A percentile compares a stretch with the other conserved stretches of the same genome.
Conservation (phyloP, 2,113 vertebrate species). For the Myiozetetes cayanensis region DNA sequence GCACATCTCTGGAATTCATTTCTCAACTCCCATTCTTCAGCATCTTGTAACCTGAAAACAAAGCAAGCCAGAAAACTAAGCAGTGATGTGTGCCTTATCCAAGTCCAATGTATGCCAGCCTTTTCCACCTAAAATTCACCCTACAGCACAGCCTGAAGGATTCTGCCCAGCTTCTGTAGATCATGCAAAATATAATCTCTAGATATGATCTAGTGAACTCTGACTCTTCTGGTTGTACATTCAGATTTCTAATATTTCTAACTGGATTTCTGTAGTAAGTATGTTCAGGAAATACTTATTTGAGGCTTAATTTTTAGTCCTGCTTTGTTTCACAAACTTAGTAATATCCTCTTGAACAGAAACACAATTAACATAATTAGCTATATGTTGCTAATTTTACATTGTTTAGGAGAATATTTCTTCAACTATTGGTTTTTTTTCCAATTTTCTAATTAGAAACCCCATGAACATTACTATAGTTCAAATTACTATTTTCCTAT, state of each 20-base stretch:
- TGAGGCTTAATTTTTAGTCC: background rate
- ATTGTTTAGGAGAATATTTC: background rate
- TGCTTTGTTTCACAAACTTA: background rate
- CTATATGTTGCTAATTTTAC: background rate
- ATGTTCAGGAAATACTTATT: background rate
- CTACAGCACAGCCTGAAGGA: background rate
- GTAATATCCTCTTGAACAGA: background rate
- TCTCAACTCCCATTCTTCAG: background rate
- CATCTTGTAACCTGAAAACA: background rate
- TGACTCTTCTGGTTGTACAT: background rate
- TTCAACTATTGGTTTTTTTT: background rate
- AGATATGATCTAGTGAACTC: background rate
- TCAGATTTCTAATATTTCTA: background rate
- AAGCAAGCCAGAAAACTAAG: background rate
- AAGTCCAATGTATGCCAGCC: fast-evolving
- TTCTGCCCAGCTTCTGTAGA: background rate
- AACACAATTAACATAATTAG: background rate
- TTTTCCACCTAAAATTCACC: background rate
- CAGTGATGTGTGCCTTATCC: background rate
- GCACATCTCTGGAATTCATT: background rate
- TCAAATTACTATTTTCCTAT: constrained; percentile 11
- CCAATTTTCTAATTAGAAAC: constrained; percentile 33
- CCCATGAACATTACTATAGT: constrained; percentile 23
- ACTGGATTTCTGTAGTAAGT: background rate
- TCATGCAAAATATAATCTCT: background rate